Percentiles rank a stretch among this genome's conserved stretches.
Conservation (phyloP, 2,888 invertebrate genomes). For the Druceiella hillmani region DNA sequence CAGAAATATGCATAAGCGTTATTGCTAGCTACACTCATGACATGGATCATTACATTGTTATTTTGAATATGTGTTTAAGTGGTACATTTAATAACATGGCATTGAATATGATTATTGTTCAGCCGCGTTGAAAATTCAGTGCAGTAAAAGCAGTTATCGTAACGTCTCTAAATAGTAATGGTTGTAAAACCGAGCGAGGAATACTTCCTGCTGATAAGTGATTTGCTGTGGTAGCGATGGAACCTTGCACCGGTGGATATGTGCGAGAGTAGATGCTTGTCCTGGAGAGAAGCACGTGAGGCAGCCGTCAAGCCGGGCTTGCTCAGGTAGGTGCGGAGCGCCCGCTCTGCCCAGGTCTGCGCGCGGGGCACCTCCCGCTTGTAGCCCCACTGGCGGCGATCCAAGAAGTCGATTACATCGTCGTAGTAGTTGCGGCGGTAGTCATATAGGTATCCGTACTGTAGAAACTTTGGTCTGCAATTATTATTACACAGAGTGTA, state of each 20-base stretch:
- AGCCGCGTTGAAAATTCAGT: too few relatives aligned
- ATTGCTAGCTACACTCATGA: too few relatives aligned
- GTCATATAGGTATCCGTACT: conserved; percentile 77
- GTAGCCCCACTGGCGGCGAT: conserved; percentile 66
- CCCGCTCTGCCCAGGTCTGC: conserved; percentile 83
- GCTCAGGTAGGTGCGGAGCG: conserved; percentile 61
- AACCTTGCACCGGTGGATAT: conserved; percentile 63
- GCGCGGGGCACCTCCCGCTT: conserved; percentile 67
- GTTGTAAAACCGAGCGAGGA: conserved; percentile 50
- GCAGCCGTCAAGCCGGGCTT: conserved; percentile 68
- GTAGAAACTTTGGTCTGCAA: conserved; percentile 69
- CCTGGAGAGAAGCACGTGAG: conserved; percentile 55
- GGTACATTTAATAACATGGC: too few relatives aligned
- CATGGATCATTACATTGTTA: too few relatives aligned
- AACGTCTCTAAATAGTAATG: conserved; percentile 47
- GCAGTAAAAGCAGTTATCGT: too few relatives aligned
- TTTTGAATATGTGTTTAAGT: too few relatives aligned
- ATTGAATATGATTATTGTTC: too few relatives aligned
- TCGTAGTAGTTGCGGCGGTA: conserved; percentile 84
- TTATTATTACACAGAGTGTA: conserved; percentile 26
- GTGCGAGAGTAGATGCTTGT: conserved; percentile 53
- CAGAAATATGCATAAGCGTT: too few relatives aligned
- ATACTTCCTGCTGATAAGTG: conserved; percentile 70
- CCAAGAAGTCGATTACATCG: conserved; percentile 77
- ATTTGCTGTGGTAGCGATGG: conserved; percentile 70